phyloP scores from a whole-genome alignment of 2,113 vertebrate species.

The Vulpes lagopus region DNA sequence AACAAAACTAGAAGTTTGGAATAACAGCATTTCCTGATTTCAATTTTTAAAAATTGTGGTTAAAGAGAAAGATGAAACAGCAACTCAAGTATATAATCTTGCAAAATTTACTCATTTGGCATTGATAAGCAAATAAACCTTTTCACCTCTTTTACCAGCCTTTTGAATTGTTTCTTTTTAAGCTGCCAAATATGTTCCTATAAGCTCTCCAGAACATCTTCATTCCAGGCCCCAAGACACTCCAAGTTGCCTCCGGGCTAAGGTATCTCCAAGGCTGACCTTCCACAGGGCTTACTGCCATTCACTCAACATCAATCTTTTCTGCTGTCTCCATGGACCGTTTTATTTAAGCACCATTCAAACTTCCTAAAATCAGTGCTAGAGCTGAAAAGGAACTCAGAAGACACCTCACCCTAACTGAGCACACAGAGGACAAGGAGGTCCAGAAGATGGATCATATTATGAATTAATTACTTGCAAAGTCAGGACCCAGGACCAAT shows the following conservation, averaged over 20 bases:
- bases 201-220: neutral
- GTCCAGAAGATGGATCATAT: neutral
- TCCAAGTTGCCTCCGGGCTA: neutral
- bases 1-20: neutral
- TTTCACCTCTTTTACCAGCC: neutral
- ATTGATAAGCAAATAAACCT: neutral
- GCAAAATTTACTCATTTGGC: neutral
- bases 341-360: neutral
- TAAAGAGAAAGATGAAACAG: conserved; percentile 6
- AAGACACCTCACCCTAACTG: neutral
- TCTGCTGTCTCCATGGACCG: neutral
- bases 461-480: neutral
- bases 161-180: neutral
- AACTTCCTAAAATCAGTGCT: conserved; percentile 12
- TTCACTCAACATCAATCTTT: neutral
- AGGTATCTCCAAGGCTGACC: neutral
- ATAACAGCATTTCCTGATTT: neutral
- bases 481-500: neutral
- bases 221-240: neutral
- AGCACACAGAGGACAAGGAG: neutral
- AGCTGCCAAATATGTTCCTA: neutral
- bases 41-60: neutral
- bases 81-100: neutral
- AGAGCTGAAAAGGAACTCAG: conserved; percentile 9
- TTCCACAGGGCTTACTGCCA: neutral